These are phyloP conservation scores for Beris morrisii DNA, from an alignment of 2,888 invertebrate genomes.

Conservation along the genomic window DNA sequence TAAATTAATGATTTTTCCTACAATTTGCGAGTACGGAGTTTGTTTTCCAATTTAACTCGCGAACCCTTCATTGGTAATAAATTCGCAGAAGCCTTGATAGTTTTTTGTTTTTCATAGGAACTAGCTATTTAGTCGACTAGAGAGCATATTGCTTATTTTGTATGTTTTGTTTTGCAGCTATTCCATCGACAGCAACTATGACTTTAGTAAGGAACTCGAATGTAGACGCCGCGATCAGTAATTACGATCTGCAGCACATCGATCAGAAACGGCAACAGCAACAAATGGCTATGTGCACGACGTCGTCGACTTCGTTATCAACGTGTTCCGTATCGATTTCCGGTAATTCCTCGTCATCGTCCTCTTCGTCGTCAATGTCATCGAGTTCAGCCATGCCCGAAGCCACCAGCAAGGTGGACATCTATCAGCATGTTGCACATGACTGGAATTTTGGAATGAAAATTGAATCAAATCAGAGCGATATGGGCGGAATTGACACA, in stretches of 20 bases:
- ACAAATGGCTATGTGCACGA: background rate
- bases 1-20: background rate
- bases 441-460: constrained; percentile 55
- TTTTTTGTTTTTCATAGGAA: too few relatives aligned
- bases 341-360: constrained; percentile 9
- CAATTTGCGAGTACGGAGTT: constrained; percentile 5
- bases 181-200: constrained; percentile 13
- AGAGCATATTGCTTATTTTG: too few relatives aligned
- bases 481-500: background rate
- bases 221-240: constrained; percentile 9
- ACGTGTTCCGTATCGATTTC: constrained; percentile 13
- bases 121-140: too few relatives aligned
- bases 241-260: constrained; percentile 7
- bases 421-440: constrained; percentile 54
- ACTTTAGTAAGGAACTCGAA: constrained; percentile 10
- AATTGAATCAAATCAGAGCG: constrained; percentile 28
- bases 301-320: constrained; percentile 6
- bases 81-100: too few relatives aligned
- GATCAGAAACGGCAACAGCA: constrained; percentile 21
- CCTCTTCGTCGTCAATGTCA: background rate
- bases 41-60: background rate
- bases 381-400: background rate
- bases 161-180: background rate
- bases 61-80: constrained; percentile 7
- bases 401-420: constrained; percentile 41